Base-by-base conservation (phyloP, 2,888 invertebrate species). In the Schrankia costaestrigalis region DNA sequence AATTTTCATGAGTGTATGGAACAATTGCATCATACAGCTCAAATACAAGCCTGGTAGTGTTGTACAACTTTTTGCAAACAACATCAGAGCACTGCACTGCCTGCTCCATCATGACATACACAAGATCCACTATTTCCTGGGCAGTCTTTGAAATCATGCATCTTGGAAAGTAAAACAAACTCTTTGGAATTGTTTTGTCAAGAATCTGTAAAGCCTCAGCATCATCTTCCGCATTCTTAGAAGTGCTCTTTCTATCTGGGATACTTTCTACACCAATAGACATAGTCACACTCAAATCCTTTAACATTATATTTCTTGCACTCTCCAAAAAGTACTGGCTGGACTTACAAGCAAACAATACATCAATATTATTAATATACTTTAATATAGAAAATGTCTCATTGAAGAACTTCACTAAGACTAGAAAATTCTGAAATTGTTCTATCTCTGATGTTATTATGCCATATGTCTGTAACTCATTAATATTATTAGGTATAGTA, bases 1-100 rank as follows among this genome's bases (percentile, higher is more conserved):
- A 91, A 59, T 93, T 92, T 63, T 92, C 92, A 78, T 97, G 97
- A 63, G 93, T 91, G 49, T 92, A 92, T 1, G 95, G 94, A 12
- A 96, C 93, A 29, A 95, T 91, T 25, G 90, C 91, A 37, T 92
- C 90, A 72, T 96, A 97, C 55, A 93, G 82, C 60, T 93, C 93
- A 52, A 96, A 91, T 42, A 97, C 91, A 48, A 92, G 89, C 45
- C 94, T 83, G 3, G 93, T 91, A 0, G 94, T 92, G 34, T 90
- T 90, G 56, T 93, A 92, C 41, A 96, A 78, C 58, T 91, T 90
- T 31, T 90, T 84, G 28, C 91, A 90, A 57, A 91, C 91, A 12
- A 89, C 75, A 47, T 91, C 90, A 0, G 91, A 89, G 55, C 91
- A 91, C 35, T 82, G 80, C 10, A 89, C 85, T 0, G 93, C 92